These are phyloP conservation scores for Okapia johnstoni DNA, from an alignment of 2,113 vertebrate genomes.

Conservation along the genomic window DNA sequence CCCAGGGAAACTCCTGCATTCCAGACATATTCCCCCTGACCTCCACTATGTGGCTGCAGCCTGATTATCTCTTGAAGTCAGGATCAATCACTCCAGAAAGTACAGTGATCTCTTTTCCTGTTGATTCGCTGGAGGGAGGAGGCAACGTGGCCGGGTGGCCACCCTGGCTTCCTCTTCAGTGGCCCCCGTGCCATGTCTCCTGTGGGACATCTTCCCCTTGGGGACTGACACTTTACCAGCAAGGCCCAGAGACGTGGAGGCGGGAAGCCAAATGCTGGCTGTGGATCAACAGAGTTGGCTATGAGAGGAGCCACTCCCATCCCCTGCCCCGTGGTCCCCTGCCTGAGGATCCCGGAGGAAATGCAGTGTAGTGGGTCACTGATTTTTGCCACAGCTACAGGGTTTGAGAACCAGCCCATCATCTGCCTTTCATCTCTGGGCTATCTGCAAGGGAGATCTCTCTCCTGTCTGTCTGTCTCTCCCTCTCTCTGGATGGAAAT, in stretches of 20 bases:
- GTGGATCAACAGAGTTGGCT: neutral
- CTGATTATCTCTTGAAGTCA: neutral
- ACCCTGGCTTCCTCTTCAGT: neutral
- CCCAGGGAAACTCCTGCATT: neutral
- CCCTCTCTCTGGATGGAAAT: neutral
- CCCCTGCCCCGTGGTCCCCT: accelerated
- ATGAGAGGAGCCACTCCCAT: neutral
- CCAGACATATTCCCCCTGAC: neutral
- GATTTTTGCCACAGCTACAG: neutral
- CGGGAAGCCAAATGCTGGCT: neutral
- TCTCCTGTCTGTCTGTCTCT: neutral
- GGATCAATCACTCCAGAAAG: neutral
- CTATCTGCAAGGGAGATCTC: neutral
- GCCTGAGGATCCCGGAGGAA: neutral
- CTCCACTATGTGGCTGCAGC: neutral
- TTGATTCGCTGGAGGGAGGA: neutral
- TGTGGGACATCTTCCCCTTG: neutral
- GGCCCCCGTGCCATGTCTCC: neutral
- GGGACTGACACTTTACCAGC: neutral
- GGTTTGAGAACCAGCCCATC: neutral
- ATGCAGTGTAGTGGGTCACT: neutral
- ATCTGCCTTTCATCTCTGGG: neutral
- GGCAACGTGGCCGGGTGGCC: neutral
- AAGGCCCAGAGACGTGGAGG: neutral
- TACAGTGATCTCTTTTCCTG: neutral